phyloP scores from a whole-genome alignment of 2,113 vertebrate genomes.

The Larimichthys polyactis region DNA sequence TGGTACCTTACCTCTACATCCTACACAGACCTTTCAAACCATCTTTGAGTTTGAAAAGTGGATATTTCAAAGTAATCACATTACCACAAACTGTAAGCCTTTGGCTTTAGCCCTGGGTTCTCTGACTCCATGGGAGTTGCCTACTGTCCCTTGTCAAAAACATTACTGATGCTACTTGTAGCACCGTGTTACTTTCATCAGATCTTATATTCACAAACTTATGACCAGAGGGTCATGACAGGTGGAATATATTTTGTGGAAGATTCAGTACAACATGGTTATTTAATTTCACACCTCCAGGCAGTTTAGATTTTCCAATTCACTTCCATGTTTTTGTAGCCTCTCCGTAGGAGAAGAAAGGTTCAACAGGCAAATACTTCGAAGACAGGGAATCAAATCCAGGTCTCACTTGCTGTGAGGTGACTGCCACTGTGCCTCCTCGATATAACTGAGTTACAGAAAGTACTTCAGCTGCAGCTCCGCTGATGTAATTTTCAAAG shows the following conservation, averaged over 20 bases:
- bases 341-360: neutral
- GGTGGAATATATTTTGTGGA: neutral
- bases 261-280: neutral
- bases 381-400: neutral
- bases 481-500: conserved; percentile 27
- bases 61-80: neutral
- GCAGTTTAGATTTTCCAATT: neutral
- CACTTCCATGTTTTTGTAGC: conserved; percentile 17
- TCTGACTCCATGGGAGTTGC: neutral
- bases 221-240: neutral
- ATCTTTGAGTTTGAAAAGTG: neutral
- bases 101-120: neutral
- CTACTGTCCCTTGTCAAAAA: neutral
- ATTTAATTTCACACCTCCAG: conserved; percentile 11
- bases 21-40: neutral
- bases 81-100: neutral
- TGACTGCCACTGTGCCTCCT: conserved; percentile 24
- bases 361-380: conserved; percentile 24
- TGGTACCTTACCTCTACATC: too few species aligned
- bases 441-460: conserved; percentile 34
- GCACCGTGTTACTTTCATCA: neutral
- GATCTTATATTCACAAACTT: conserved; percentile 1
- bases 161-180: neutral
- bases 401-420: conserved; percentile 19
- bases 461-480: conserved; percentile 21